A percentile compares a stretch with the other conserved stretches of the same genome.
Conservation (phyloP, 2,888 invertebrate genomes). For the Drosophila macrospina region DNA sequence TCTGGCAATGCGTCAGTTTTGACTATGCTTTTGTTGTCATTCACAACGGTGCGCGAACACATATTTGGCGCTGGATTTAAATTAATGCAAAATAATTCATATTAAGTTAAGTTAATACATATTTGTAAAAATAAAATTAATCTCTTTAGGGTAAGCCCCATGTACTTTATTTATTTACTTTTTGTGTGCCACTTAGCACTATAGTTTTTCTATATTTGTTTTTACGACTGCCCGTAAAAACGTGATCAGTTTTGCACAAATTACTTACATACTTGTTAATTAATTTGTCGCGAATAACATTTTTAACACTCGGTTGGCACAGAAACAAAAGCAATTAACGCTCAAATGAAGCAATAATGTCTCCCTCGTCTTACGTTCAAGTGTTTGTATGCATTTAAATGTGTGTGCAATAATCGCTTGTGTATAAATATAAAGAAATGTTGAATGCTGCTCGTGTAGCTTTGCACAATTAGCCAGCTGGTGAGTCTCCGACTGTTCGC, state of each 20-base stretch:
- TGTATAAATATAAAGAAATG: not conserved
- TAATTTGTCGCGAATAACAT: conserved; percentile 58
- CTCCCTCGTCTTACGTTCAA: conserved; percentile 7
- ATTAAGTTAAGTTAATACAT: not conserved
- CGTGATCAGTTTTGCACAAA: conserved; percentile 45
- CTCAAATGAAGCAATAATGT: conserved; percentile 52
- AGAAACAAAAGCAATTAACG: conserved; percentile 39
- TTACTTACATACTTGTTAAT: conserved; percentile 54
- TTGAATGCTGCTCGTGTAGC: conserved; percentile 15
- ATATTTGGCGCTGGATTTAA: conserved; percentile 8
- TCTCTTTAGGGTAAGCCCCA: no score
- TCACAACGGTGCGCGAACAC: conserved; percentile 14
- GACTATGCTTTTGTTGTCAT: conserved; percentile 8
- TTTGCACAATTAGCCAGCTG: conserved; percentile 40
- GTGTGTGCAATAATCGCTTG: conserved; percentile 12
- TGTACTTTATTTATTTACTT: no score
- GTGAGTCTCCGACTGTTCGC: conserved; percentile 18
- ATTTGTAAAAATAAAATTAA: not conserved
- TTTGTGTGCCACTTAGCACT: not conserved
- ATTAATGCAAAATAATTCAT: not conserved
- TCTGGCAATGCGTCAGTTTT: conserved; percentile 33
- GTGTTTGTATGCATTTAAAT: not conserved
- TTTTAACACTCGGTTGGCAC: conserved; percentile 55
- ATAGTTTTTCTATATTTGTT: not conserved
- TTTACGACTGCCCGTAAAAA: conserved; percentile 32